Percentiles rank a stretch among this genome's conserved stretches.
These are phyloP conservation scores for Orgyia antiqua DNA, from an alignment of 2,888 invertebrate genomes.

Conservation along the genomic window DNA sequence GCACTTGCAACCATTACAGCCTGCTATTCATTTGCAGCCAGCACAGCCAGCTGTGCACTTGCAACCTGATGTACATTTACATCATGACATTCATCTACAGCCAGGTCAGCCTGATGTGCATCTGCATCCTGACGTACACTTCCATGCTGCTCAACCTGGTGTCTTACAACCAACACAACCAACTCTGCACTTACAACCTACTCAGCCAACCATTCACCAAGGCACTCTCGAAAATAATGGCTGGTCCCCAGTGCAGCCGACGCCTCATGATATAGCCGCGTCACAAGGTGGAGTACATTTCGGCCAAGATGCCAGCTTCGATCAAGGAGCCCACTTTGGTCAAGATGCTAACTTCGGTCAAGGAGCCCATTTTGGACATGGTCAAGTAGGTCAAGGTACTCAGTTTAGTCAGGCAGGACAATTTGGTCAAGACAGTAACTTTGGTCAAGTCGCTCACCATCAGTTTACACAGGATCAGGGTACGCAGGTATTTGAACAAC, in stretches of 20 bases:
- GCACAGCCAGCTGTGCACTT: slow-evolving; percentile 24
- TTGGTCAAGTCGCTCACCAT: slow-evolving; percentile 33
- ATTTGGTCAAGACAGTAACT: slow-evolving; percentile 11
- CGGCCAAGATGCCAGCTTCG: slow-evolving; percentile 20
- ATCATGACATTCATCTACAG: slow-evolving; percentile 17
- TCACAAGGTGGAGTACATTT: slow-evolving; percentile 34
- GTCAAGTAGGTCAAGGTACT: no score
- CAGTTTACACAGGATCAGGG: slow-evolving; percentile 60
- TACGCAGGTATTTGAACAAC: slow-evolving; percentile 61
- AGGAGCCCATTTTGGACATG: slow-evolving; percentile 2
- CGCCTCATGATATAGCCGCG: slow-evolving; percentile 37
- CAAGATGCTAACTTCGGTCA: slow-evolving; percentile 12
- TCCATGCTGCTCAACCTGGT: slow-evolving; percentile 31
- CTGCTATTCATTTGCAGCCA: slow-evolving; percentile 25
- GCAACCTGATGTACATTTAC: slow-evolving; percentile 24
- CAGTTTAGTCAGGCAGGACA: slow-evolving; percentile 8
- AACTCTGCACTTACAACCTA: slow-evolving; percentile 22
- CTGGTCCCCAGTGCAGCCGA: slow-evolving; percentile 61
- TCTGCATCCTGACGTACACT: slow-evolving; percentile 18
- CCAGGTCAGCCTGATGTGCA: slow-evolving; percentile 13
- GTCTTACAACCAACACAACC: slow-evolving; percentile 16
- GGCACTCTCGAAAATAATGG: slow-evolving; percentile 54
- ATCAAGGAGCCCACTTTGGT: slow-evolving; percentile 12
- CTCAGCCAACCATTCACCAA: slow-evolving; percentile 36
- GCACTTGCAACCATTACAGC: slow-evolving; percentile 26